Conservation (phyloP, 2,888 invertebrate genomes). For the Gandaritis pyraliata region DNA sequence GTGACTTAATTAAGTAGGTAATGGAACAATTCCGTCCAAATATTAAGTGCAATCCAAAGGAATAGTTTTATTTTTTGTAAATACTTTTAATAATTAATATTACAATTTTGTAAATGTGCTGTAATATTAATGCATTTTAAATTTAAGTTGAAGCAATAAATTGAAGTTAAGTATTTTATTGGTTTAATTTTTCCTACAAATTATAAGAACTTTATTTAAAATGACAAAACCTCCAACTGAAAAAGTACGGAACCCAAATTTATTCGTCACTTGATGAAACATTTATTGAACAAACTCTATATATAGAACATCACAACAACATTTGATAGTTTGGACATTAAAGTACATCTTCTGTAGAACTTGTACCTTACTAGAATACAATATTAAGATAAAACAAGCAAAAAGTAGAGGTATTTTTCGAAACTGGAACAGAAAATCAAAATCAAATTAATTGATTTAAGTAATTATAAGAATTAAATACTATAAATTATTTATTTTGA, state of each 20-base stretch:
- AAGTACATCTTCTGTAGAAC: too few relatives aligned
- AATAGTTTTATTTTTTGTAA: slow-evolving; percentile 60
- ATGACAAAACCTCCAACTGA: background rate
- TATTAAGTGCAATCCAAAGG: slow-evolving; percentile 77
- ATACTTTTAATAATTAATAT: slow-evolving; percentile 40
- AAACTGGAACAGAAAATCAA: too few relatives aligned
- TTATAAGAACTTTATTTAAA: background rate
- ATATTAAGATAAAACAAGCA: too few relatives aligned
- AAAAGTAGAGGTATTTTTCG: too few relatives aligned
- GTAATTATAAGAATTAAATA: too few relatives aligned
- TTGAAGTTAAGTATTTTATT: slow-evolving; percentile 5
- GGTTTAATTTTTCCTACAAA: slow-evolving; percentile 6
- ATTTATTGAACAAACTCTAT: too few relatives aligned
- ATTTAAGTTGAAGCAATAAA: slow-evolving; percentile 21
- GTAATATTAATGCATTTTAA: slow-evolving; percentile 19
- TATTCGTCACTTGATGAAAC: too few relatives aligned
- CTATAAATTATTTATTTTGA: too few relatives aligned
- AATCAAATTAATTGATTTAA: too few relatives aligned
- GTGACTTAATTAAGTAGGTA: slow-evolving; percentile 43
- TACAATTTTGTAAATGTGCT: slow-evolving; percentile 38
- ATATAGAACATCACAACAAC: too few relatives aligned
- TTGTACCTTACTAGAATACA: too few relatives aligned
- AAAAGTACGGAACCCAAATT: background rate
- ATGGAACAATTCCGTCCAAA: slow-evolving; percentile 76
- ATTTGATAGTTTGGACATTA: too few relatives aligned